Evolutionary conservation across 2,888 invertebrate species (phyloP).

Genomic region (Neoascia interrupta): DNA sequence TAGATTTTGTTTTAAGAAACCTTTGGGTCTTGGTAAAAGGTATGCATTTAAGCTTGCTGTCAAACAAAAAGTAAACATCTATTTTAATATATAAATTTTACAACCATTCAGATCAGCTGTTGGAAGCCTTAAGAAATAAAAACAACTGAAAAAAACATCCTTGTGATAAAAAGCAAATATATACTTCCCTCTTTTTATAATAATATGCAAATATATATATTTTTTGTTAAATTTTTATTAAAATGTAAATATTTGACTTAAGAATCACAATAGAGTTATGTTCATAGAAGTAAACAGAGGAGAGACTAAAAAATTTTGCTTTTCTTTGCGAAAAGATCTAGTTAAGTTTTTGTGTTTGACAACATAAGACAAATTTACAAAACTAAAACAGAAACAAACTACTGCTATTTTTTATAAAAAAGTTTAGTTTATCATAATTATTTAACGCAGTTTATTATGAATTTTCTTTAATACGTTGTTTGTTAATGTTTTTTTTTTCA

Average conservation of each 20-base stretch:
- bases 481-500: slow-evolving; percentile 7
- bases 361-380: slow-evolving; percentile 44
- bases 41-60: too few relatives aligned
- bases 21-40: too few relatives aligned
- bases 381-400: slow-evolving; percentile 2
- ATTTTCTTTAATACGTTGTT: slow-evolving; percentile 14
- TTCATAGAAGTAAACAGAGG: slow-evolving; percentile 44
- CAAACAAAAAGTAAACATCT: too few relatives aligned
- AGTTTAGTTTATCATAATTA: slow-evolving; percentile 25
- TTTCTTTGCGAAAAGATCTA: slow-evolving; percentile 51
- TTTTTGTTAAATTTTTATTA: not conserved
- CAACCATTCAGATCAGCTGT: too few relatives aligned
- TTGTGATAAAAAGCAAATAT: too few relatives aligned
- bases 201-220: not conserved
- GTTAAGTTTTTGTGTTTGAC: slow-evolving; percentile 13
- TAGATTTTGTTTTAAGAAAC: too few relatives aligned
- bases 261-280: slow-evolving; percentile 69
- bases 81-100: too few relatives aligned
- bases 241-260: slow-evolving; percentile 68
- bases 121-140: too few relatives aligned
- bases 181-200: too few relatives aligned
- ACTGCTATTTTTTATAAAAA: slow-evolving; percentile 40
- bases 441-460: slow-evolving; percentile 26
- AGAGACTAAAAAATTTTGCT: not conserved
- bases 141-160: too few relatives aligned